Evolutionary conservation across 2,888 invertebrate species (phyloP).

Genomic region (Drosophila leonis): DNA sequence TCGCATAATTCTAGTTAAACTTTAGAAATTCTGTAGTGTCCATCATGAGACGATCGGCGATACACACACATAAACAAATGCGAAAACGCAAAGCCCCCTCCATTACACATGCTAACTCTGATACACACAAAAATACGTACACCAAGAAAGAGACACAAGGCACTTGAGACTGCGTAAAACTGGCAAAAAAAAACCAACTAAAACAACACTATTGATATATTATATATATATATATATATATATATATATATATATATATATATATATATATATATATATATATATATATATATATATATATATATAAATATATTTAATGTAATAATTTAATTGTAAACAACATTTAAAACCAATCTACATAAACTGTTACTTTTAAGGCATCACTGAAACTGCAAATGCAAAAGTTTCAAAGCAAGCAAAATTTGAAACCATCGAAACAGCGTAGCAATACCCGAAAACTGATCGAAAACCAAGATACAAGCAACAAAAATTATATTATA

Average conservation of each 20-base stretch:
- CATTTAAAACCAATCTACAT: slow-evolving; percentile 59
- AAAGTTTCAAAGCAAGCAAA: slow-evolving; percentile 22
- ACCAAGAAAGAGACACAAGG: slow-evolving; percentile 52
- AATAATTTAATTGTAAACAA: slow-evolving; percentile 75
- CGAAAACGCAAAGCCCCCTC: slow-evolving; percentile 20
- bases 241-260: too few species aligned
- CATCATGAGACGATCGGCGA: slow-evolving; percentile 43
- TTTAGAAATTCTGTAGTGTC: slow-evolving; percentile 54
- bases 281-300: slow-evolving; percentile 3
- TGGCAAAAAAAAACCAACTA: slow-evolving; percentile 73
- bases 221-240: slow-evolving; percentile 58
- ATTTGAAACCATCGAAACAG: slow-evolving; percentile 13
- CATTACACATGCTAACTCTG: slow-evolving; percentile 39
- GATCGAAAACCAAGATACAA: slow-evolving; percentile 31
- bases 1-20: slow-evolving; percentile 71
- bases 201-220: slow-evolving; percentile 73
- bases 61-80: slow-evolving; percentile 25
- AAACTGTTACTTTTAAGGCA: slow-evolving; percentile 64
- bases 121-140: slow-evolving; percentile 27
- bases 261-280: background rate
- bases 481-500: background rate
- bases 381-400: slow-evolving; percentile 29
- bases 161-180: slow-evolving; percentile 73
- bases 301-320: slow-evolving; percentile 63
- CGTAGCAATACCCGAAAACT: slow-evolving; percentile 40